Conservation (phyloP, 2,113 vertebrate species). For the Aspiorhynchus laticeps region DNA sequence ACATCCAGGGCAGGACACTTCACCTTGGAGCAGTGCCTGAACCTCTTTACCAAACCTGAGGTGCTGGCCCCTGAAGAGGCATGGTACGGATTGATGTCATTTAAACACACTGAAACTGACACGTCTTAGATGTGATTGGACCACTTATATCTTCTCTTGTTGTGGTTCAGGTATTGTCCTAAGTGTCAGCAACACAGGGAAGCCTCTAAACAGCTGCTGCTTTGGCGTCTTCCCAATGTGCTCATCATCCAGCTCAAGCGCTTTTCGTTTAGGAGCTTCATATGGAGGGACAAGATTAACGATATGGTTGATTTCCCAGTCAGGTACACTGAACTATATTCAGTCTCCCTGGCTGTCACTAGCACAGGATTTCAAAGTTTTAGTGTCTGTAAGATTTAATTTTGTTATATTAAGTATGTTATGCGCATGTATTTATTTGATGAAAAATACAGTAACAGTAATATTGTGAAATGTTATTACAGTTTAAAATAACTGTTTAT, state of each 20-base stretch:
- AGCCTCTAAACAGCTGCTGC: slow-evolving; percentile 93
- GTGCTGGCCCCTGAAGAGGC: slow-evolving; percentile 97
- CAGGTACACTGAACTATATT: slow-evolving; percentile 74
- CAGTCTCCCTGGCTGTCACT: not conserved
- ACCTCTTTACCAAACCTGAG: slow-evolving; percentile 96
- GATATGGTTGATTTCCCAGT: slow-evolving; percentile 98
- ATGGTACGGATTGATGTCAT: slow-evolving; percentile 80
- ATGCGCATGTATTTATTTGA: not conserved
- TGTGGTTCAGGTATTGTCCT: slow-evolving; percentile 88
- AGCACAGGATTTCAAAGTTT: no score
- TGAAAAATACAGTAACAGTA: not conserved
- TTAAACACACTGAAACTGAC: no score
- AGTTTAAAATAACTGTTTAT: not conserved
- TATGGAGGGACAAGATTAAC: slow-evolving; percentile 99
- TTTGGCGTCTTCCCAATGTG: slow-evolving; percentile 95
- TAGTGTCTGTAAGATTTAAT: not conserved
- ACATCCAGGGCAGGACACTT: slow-evolving; percentile 94
- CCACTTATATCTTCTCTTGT: not conserved
- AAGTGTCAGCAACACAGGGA: slow-evolving; percentile 97
- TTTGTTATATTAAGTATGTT: no score
- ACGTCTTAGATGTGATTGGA: not conserved
- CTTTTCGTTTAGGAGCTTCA: slow-evolving; percentile 98
- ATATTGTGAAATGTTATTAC: not conserved
- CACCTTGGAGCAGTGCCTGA: slow-evolving; percentile 96
- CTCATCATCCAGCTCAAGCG: slow-evolving; percentile 98